Evolutionary conservation across 2,113 vertebrate genomes (phyloP).

Genomic region (Pagrus major): DNA sequence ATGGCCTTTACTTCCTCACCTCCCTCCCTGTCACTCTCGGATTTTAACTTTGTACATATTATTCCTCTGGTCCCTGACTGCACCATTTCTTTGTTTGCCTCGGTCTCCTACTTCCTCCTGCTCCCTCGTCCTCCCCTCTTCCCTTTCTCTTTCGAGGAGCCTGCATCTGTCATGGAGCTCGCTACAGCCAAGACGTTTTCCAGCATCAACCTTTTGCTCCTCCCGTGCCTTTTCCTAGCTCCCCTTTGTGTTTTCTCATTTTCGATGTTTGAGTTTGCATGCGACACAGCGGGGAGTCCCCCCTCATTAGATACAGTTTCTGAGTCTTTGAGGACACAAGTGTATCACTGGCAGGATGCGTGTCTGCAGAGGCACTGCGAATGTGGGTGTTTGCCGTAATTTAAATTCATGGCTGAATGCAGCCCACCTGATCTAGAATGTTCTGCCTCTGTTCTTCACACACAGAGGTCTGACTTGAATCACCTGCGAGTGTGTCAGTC

Average conservation of each 20-base stretch:
- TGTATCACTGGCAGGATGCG: conserved; percentile 54
- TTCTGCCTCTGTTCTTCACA: conserved; percentile 66
- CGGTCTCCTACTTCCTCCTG: conserved; percentile 6
- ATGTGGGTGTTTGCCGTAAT: conserved; percentile 72
- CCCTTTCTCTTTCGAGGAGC: conserved; percentile 46
- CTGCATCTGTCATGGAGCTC: conserved; percentile 18
- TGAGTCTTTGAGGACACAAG: conserved; percentile 64
- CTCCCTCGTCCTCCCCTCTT: conserved; percentile 5
- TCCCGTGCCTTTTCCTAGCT: conserved; percentile 4
- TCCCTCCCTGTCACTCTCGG: not conserved
- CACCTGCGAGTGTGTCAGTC: conserved; percentile 54
- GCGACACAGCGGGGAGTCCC: conserved; percentile 63
- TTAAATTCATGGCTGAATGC: conserved; percentile 72
- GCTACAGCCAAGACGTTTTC: conserved; percentile 27
- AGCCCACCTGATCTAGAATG: conserved; percentile 71
- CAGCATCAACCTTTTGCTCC: conserved; percentile 54
- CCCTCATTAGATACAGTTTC: conserved; percentile 65
- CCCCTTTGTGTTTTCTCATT: conserved; percentile 45
- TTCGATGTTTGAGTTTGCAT: conserved; percentile 58
- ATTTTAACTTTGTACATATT: conserved; percentile 14
- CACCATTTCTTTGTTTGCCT: conserved; percentile 27
- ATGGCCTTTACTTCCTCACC: conserved; percentile 7
- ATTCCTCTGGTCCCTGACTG: not conserved
- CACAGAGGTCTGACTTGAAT: conserved; percentile 61
- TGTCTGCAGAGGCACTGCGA: conserved; percentile 61